These are phyloP conservation scores for Drosophila nigromelanica DNA, from an alignment of 1,140 invertebrate species.

Conservation along the genomic window DNA sequence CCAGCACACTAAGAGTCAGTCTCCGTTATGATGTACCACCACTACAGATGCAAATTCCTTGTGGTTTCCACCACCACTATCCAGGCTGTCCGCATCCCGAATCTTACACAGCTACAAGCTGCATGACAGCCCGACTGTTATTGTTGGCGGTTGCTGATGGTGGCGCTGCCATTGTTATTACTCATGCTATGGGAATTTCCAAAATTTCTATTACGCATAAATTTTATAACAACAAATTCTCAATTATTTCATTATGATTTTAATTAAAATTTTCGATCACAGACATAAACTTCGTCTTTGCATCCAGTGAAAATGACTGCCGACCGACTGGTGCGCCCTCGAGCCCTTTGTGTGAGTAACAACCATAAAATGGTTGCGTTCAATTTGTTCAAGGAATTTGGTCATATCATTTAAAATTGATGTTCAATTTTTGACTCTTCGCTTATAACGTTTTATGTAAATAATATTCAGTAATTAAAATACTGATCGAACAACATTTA, in stretches of 20 bases:
- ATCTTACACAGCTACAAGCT: neutral
- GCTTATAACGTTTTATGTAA: too few species aligned
- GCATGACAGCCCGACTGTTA: slow-evolving; percentile 34
- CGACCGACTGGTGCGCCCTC: neutral
- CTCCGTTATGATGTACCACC: slow-evolving; percentile 60
- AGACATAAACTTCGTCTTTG: slow-evolving; percentile 36
- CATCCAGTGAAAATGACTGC: neutral
- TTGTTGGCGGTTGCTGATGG: slow-evolving; percentile 28
- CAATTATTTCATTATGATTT: slow-evolving; percentile 81
- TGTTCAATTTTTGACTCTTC: neutral
- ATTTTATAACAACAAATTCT: slow-evolving; percentile 72
- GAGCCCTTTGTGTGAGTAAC: slow-evolving; percentile 13
- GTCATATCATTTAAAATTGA: slow-evolving; percentile 9
- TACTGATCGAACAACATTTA: too few species aligned
- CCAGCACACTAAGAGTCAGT: slow-evolving; percentile 6
- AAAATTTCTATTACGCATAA: slow-evolving; percentile 65
- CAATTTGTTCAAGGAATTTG: slow-evolving; percentile 1
- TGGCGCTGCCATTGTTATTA: slow-evolving; percentile 56
- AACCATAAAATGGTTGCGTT: slow-evolving; percentile 2
- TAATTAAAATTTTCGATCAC: slow-evolving; percentile 75
- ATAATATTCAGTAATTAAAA: too few species aligned
- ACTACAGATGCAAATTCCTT: slow-evolving; percentile 51
- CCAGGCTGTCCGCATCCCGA: neutral
- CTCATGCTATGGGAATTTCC: slow-evolving; percentile 57
- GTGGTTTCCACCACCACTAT: slow-evolving; percentile 19